These are phyloP conservation scores for Marasmarcha lunaedactyla DNA, from an alignment of 2,888 invertebrate genomes.

Conservation along the genomic window DNA sequence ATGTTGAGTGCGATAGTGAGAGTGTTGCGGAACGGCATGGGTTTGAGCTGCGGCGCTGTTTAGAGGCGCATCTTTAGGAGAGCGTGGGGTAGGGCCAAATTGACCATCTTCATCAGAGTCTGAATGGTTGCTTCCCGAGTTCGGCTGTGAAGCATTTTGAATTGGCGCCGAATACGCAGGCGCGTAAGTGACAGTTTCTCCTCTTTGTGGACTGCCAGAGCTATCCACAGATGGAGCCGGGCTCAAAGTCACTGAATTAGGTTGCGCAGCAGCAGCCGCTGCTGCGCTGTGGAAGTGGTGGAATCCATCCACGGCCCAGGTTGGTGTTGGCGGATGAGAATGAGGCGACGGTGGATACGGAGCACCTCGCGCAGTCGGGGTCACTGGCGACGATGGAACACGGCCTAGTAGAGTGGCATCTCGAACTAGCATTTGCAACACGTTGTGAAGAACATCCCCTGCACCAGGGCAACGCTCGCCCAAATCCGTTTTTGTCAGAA, in stretches of 20 bases:
- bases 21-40: conserved; percentile 46
- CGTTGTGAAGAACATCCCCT: conserved; percentile 94
- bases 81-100: conserved; percentile 72
- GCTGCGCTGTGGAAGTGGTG: conserved; percentile 77
- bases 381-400: conserved; percentile 85
- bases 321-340: conserved; percentile 84
- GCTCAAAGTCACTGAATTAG: conserved; percentile 90
- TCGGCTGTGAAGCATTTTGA: conserved; percentile 49
- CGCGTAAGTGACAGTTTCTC: conserved; percentile 61
- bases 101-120: conserved; percentile 85
- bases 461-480: conserved; percentile 93
- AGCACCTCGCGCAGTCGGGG: conserved; percentile 80
- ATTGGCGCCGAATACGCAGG: conserved; percentile 48
- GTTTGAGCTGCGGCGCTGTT: conserved; percentile 47
- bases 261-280: conserved; percentile 67
- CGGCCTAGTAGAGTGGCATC: conserved; percentile 83
- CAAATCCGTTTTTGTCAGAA: conserved; percentile 89
- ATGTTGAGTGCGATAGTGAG: conserved; percentile 55
- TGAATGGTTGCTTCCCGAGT: conserved; percentile 80
- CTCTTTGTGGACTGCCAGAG: conserved; percentile 86
- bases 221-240: conserved; percentile 92
- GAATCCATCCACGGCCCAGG: conserved; percentile 74
- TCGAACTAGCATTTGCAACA: conserved; percentile 86
- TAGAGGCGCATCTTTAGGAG: conserved; percentile 62
- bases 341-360: conserved; percentile 83